Conservation (phyloP, 1,140 invertebrate species). For the Aphelenchoides avenae region DNA sequence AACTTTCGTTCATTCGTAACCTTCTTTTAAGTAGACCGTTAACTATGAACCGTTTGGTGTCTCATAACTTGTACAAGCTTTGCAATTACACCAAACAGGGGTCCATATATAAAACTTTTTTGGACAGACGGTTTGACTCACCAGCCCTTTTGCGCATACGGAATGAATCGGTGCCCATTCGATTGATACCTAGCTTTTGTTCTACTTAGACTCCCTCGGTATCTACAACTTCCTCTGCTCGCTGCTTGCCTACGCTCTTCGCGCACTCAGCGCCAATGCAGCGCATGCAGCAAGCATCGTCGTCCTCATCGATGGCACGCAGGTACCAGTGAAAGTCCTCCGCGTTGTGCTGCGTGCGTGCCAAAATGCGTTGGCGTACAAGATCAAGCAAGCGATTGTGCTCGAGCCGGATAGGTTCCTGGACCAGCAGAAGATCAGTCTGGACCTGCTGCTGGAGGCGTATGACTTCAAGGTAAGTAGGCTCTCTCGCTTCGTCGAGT, state of each 20-base stretch:
- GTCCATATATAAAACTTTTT: too few species aligned
- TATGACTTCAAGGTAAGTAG: conserved; percentile 40
- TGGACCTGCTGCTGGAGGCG: conserved; percentile 39
- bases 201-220: conserved; percentile 30
- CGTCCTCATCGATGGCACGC: conserved; percentile 38
- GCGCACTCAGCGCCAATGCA: conserved; percentile 21
- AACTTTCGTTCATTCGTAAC: too few species aligned
- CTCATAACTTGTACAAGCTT: too few species aligned
- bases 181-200: neutral
- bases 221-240: conserved; percentile 46
- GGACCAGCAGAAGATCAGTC: conserved; percentile 29
- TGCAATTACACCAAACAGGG: too few species aligned
- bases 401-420: conserved; percentile 35
- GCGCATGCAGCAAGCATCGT: conserved; percentile 23
- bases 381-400: conserved; percentile 37
- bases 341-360: conserved; percentile 36
- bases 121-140: too few species aligned
- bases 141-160: too few species aligned
- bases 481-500: conserved; percentile 9
- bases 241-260: conserved; percentile 31
- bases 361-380: conserved; percentile 44
- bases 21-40: too few species aligned
- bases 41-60: too few species aligned
- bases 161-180: neutral
- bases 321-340: conserved; percentile 36